A percentile compares a stretch with the other conserved stretches of the same genome.
These are phyloP conservation scores for Cygnus buccinator DNA, from an alignment of 2,113 vertebrate genomes.

Conservation along the genomic window DNA sequence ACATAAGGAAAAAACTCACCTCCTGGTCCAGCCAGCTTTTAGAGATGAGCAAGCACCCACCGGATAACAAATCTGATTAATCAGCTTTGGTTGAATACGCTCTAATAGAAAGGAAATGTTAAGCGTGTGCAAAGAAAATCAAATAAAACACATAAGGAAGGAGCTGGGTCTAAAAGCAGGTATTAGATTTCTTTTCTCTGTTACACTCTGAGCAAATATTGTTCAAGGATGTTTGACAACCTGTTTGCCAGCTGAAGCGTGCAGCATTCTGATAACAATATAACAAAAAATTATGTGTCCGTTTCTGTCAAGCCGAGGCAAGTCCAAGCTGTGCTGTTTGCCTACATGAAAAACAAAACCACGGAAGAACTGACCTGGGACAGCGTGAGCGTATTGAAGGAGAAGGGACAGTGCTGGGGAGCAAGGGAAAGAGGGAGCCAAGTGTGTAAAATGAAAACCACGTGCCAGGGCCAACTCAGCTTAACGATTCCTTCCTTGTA, in stretches of 20 bases:
- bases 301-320: not conserved
- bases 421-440: not conserved
- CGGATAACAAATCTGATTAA: not conserved
- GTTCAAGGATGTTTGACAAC: slow-evolving; percentile 17
- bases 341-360: not conserved
- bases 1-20: not conserved
- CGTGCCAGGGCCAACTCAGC: not conserved
- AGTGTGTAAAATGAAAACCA: not conserved
- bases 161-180: not conserved
- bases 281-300: not conserved
- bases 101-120: not conserved
- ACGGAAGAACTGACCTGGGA: not conserved
- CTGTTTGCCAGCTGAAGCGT: not conserved
- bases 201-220: not conserved
- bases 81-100: not conserved
- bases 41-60: not conserved
- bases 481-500: not conserved
- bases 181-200: slow-evolving; percentile 6
- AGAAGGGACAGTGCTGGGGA: not conserved
- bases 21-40: not conserved
- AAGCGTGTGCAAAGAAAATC: not conserved
- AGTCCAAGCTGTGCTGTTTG: not conserved
- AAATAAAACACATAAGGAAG: not conserved
- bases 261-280: not conserved
- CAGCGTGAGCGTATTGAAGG: not conserved